Conservation (phyloP, 2,888 invertebrate genomes). For the Drosophila mimetica region DNA sequence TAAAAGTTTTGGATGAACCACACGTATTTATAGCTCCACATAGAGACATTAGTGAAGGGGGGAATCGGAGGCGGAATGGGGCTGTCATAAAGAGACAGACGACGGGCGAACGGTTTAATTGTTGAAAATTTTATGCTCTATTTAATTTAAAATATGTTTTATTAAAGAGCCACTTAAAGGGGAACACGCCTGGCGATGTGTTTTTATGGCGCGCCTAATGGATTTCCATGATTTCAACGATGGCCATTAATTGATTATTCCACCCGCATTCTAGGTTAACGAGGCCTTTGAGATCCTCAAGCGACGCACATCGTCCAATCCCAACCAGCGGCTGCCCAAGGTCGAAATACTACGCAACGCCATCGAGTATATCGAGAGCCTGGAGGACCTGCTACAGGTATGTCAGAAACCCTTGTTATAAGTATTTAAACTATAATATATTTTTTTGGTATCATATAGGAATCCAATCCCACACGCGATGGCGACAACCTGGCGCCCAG, state of each 20-base stretch:
- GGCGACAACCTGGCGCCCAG: constrained; percentile 82
- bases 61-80: background rate
- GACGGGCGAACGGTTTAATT: constrained; percentile 62
- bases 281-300: constrained; percentile 99
- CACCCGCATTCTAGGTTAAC: constrained; percentile 89
- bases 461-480: constrained; percentile 82
- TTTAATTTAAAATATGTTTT: constrained; percentile 78
- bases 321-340: constrained; percentile 98
- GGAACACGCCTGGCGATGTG: constrained; percentile 28
- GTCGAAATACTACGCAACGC: constrained; percentile 98
- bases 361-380: constrained; percentile 97
- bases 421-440: background rate
- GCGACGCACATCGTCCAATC: constrained; percentile 96
- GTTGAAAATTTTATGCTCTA: constrained; percentile 76
- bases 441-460: constrained; percentile 63
- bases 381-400: constrained; percentile 92
- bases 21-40: constrained; percentile 66
- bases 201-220: constrained; percentile 69
- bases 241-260: constrained; percentile 54
- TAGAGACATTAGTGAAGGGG: constrained; percentile 60
- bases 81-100: constrained; percentile 56
- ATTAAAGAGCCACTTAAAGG: constrained; percentile 74
- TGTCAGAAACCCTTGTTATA: background rate
- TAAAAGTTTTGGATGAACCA: constrained; percentile 59
- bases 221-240: constrained; percentile 66